These are phyloP conservation scores for Heliconius charithonia DNA, from an alignment of 2,888 invertebrate species.

Conservation along the genomic window DNA sequence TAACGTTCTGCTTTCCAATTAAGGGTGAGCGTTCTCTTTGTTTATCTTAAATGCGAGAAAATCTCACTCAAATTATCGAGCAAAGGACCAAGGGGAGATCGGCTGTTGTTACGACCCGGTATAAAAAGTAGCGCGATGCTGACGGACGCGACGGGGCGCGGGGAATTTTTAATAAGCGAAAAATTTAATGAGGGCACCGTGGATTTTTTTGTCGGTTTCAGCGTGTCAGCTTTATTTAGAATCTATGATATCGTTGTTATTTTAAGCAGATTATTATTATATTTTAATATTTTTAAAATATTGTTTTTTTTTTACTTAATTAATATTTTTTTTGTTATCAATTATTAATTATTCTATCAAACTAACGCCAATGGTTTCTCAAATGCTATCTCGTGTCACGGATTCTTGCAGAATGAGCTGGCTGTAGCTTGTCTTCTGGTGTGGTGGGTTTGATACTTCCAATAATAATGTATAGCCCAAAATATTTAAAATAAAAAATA, in stretches of 20 bases:
- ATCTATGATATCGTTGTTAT: conserved; percentile 53
- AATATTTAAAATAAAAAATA: too few relatives aligned
- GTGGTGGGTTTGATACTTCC: too few relatives aligned
- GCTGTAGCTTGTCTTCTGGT: too few relatives aligned
- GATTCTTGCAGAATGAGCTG: too few relatives aligned
- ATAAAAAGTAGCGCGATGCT: conserved; percentile 80
- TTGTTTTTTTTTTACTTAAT: neutral
- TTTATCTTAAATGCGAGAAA: conserved; percentile 85
- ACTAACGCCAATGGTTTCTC: too few relatives aligned
- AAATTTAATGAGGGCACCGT: conserved; percentile 79
- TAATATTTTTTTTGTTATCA: too few relatives aligned
- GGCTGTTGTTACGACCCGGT: conserved; percentile 75
- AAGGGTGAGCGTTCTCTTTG: conserved; percentile 84
- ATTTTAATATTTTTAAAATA: neutral
- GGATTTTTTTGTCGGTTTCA: conserved; percentile 68
- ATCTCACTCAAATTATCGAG: conserved; percentile 84
- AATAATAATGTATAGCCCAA: too few relatives aligned
- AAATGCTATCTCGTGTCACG: too few relatives aligned
- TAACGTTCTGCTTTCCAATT: conserved; percentile 83
- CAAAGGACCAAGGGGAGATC: conserved; percentile 79
- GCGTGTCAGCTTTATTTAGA: conserved; percentile 64
- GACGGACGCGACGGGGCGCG: conserved; percentile 73
- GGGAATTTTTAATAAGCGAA: conserved; percentile 84
- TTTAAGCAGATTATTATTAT: conserved; percentile 3
- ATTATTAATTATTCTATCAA: too few relatives aligned